Evolutionary conservation across 2,797 vertebrate genomes (phyloP), one percentile per base, ranked within the genome.

Genomic region (Adrianichthys oophorus): DNA sequence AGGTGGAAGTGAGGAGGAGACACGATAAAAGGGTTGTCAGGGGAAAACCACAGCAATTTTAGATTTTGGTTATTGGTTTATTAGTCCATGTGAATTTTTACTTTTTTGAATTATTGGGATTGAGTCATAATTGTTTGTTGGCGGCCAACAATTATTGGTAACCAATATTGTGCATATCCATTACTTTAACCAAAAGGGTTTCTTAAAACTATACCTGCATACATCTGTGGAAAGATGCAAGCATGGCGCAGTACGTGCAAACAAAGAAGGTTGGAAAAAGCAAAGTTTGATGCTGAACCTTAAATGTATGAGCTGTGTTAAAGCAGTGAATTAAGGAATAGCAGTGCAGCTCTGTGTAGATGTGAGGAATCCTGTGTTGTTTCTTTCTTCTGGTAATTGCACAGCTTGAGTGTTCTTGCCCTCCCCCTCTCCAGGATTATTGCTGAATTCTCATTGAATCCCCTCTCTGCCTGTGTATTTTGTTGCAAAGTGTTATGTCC

Each of bases 351-450:
- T 85, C 43, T 50, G 80, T 64, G 73, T 83, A 86, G 80, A 88
- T 82, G 82, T 83, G 59, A 78, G 74, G 59, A 84, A 58, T 67
- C 62, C 41, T 57, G 18, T 62, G 70, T 83, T 80, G 64, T 72
- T 80, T 65, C 59, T 81, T 81, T 79, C 60, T 74, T 79, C 60
- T 62, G 51, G 72, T 86, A 87, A 87, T 85, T 89, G 80, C 83
- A 70, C 82, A 87, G 84, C 75, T 85, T 83, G 85, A 83, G 70
- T 74, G 58, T 65, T 75, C 72, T 52, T 75, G 68, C 80, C 67
- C 74, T 48, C 70, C 73, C 63, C 67, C 73, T 74, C 68, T 32
- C 63, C 49, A 62, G 59, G 65, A 75, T 80, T 78, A 76, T 52
- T 74, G 68, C 79, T 83, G 68, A 74, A 86, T 72, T 82, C 70